phyloP scores from a whole-genome alignment of 2,113 vertebrate genomes.

The Bubo scandiacus region DNA sequence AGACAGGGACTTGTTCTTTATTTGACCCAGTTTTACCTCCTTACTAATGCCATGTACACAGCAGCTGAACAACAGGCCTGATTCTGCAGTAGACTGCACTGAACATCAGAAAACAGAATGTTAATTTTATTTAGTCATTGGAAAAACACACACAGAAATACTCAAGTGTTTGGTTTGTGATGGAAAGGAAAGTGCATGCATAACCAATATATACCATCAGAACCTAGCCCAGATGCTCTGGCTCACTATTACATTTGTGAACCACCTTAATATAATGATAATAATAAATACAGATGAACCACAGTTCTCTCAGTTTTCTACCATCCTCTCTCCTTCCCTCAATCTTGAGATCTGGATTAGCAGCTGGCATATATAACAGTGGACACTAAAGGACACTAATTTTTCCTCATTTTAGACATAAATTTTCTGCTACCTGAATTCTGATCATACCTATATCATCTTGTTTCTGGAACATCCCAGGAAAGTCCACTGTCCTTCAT shows the following conservation, averaged over 20 bases:
- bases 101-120: not conserved
- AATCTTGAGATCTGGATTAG: not conserved
- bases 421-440: not conserved
- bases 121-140: not conserved
- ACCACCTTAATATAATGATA: not conserved
- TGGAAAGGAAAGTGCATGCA: not conserved
- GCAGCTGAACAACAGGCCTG: not conserved
- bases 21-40: not conserved
- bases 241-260: not conserved
- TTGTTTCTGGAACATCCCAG: not conserved
- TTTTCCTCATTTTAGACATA: not conserved
- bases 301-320: not conserved
- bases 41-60: not conserved
- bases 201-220: not conserved
- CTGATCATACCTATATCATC: not conserved
- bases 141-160: not conserved
- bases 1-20: not conserved
- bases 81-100: not conserved
- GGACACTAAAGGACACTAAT: not conserved
- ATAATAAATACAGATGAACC: not conserved
- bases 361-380: not conserved
- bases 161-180: not conserved
- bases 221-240: not conserved
- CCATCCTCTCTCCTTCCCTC: not conserved
- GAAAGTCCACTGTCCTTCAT: not conserved